Conservation (phyloP, 1,140 invertebrate genomes). For the Spodoptera litura region DNA sequence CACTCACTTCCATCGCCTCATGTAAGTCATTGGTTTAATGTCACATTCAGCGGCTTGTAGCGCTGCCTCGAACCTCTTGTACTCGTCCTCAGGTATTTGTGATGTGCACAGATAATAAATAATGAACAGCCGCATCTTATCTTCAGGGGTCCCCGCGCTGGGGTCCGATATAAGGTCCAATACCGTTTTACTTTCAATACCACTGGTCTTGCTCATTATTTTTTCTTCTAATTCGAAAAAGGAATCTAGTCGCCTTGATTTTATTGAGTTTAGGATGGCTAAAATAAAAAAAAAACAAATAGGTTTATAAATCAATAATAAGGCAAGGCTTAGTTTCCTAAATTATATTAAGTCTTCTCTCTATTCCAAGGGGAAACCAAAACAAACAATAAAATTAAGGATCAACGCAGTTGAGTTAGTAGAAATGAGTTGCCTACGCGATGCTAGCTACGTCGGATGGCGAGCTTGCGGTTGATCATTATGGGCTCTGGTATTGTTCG, state of each 20-base stretch:
- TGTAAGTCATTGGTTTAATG: slow-evolving; percentile 92
- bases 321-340: not conserved
- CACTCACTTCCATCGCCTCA: slow-evolving; percentile 95
- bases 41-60: slow-evolving; percentile 95
- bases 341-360: not conserved
- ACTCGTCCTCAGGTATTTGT: slow-evolving; percentile 93
- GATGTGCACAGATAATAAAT: slow-evolving; percentile 96
- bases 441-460: too few relatives aligned
- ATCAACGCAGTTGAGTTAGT: too few relatives aligned
- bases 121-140: slow-evolving; percentile 97
- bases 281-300: slow-evolving; percentile 50
- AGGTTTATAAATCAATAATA: not conserved
- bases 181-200: slow-evolving; percentile 91
- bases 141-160: slow-evolving; percentile 94
- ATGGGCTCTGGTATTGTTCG: not conserved
- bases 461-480: too few relatives aligned
- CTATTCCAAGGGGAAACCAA: not conserved
- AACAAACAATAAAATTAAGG: too few relatives aligned
- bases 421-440: too few relatives aligned
- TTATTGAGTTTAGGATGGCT: slow-evolving; percentile 96
- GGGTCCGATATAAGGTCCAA: slow-evolving; percentile 94
- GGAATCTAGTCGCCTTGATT: slow-evolving; percentile 96
- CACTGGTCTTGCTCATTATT: slow-evolving; percentile 93
- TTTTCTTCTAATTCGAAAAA: slow-evolving; percentile 99
- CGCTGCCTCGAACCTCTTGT: slow-evolving; percentile 92